phyloP scores from a whole-genome alignment of 2,113 vertebrate species.

The Columba janthina region DNA sequence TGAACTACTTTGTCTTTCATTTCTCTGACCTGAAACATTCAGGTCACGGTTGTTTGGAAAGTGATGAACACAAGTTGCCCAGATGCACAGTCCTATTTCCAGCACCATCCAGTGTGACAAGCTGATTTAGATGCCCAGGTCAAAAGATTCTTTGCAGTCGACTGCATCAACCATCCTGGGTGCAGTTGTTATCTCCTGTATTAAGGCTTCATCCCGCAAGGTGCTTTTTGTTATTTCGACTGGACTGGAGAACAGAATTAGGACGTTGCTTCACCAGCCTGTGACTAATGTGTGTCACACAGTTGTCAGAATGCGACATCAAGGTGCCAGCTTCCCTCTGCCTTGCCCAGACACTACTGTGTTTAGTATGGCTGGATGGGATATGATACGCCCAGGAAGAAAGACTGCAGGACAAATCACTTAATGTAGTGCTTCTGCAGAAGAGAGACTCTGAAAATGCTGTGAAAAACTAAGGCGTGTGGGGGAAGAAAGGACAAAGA shows the following conservation, averaged over 20 bases:
- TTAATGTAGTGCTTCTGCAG: neutral
- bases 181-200: neutral
- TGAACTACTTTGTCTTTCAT: neutral
- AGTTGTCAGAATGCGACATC: neutral
- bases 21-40: neutral
- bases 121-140: slow-evolving; percentile 7
- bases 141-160: neutral
- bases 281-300: neutral
- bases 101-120: neutral
- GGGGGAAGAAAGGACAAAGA: neutral
- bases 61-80: neutral
- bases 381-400: neutral
- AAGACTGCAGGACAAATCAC: neutral
- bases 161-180: neutral
- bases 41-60: neutral
- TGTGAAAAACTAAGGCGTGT: neutral
- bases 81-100: neutral
- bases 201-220: neutral
- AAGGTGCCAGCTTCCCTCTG: neutral
- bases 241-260: neutral
- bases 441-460: neutral
- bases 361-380: neutral
- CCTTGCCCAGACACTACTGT: neutral
- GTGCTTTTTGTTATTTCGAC: neutral
- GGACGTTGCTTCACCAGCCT: neutral